Base-by-base conservation (phyloP, 2,113 vertebrate species). In the Hassar affinis region DNA sequence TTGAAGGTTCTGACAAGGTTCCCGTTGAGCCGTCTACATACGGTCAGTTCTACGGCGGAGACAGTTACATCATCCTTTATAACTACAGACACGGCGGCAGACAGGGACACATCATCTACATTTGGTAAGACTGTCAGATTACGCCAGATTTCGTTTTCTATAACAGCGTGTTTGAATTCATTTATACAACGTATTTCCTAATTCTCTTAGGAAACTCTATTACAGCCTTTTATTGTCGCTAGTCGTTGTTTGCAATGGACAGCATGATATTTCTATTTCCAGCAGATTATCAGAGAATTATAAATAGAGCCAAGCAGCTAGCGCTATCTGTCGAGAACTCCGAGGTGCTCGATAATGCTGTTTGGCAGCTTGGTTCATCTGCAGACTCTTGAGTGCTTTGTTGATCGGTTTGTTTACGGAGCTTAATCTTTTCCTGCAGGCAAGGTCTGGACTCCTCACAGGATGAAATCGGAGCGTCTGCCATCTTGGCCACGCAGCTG, bases 41-140 rank as follows among this genome's bases (percentile, higher is more conserved):
- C 0, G 98, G 98, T 22, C 96, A 98, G 94, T 99, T 99, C 93
- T 99, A 96, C 0, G 98, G 98, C 0, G 98, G 98, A 22, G 98
- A 99, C 91, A 97, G 98, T 88, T 99, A 99, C 87, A 98, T 99
- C 87, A 96, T 99, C 90, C 91, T 96, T 33, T 99, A 99, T 81
- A 92, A 95, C 86, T 99, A 99, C 88, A 91, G 79, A 6, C 95
- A 97, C 0, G 93, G 89, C 0, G 93, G 93, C 81, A 96, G 96
- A 11, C 94, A 91, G 75, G 98, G 98, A 69, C 96, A 99, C 89
- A 96, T 99, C 79, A 99, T 99, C 89, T 99, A 99, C 91, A 98
- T 95, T 88, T 99, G 98, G 98, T 99, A 92, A 95, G 96, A 66
- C 10, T 71, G n/a, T n/a, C n/a, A n/a, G n/a, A n/a, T n/a, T n/a